Percentiles rank a stretch among this genome's conserved stretches.
Evolutionary conservation across 2,888 invertebrate genomes (phyloP).

Genomic region (Ectropis crepuscularia): DNA sequence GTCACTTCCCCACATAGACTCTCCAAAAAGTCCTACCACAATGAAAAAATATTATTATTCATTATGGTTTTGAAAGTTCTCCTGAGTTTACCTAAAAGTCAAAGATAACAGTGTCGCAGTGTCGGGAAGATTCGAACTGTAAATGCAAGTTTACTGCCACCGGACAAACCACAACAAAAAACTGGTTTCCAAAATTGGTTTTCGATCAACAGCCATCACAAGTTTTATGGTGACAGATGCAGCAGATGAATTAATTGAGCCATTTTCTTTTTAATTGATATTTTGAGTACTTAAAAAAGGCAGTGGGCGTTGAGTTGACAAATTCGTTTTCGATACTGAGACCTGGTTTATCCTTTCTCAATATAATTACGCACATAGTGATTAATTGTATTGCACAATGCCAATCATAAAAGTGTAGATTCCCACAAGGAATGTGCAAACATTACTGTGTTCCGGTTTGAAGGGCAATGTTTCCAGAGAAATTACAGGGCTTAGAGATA

Average conservation of each 20-base stretch:
- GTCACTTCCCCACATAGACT: no score
- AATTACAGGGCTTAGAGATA: no score
- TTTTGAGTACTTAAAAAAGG: conserved; percentile 20
- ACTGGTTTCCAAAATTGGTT: conserved; percentile 42
- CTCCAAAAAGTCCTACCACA: no score
- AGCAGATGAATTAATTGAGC: conserved; percentile 38
- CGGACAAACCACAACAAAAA: conserved; percentile 40
- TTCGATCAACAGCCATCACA: conserved; percentile 44
- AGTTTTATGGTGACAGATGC: conserved; percentile 44
- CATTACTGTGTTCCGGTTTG: no score
- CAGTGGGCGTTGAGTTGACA: conserved; percentile 8
- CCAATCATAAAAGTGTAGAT: no score
- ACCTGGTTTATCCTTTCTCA: neutral
- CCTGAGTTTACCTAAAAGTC: no score
- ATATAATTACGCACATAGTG: neutral
- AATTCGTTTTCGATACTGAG: conserved; percentile 13
- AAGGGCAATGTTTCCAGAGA: no score
- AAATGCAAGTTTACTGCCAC: conserved; percentile 26
- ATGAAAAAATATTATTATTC: no score
- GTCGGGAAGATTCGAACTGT: conserved; percentile 18
- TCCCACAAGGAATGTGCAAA: no score
- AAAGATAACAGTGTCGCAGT: neutral
- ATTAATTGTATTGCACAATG: no score
- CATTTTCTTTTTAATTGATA: conserved; percentile 41
- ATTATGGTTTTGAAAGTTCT: no score